A percentile compares a stretch with the other conserved stretches of the same genome.
Conservation (phyloP, 2,113 vertebrate genomes). For the Mormyrus iriodes region DNA sequence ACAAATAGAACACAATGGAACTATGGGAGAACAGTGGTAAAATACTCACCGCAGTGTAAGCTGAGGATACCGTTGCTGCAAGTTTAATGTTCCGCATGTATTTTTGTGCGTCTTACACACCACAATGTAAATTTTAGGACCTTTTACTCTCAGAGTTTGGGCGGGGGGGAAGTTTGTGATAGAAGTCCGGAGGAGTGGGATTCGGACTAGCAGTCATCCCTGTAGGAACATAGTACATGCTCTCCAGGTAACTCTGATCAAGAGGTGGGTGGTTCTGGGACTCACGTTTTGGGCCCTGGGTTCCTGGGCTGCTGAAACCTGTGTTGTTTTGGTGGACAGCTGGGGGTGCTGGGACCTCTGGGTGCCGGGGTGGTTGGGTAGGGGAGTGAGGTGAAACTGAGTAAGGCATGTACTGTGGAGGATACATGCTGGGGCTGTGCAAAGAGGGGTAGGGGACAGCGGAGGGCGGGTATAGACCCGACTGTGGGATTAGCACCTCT, state of each 20-base stretch:
- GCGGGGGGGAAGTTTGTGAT: constrained; percentile 60
- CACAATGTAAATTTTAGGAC: constrained; percentile 45
- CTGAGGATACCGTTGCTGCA: background rate
- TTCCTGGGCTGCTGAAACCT: constrained; percentile 47
- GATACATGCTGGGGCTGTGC: constrained; percentile 63
- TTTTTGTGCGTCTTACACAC: background rate
- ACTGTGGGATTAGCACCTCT: constrained; percentile 80
- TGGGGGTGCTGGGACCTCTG: constrained; percentile 52
- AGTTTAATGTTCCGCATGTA: background rate
- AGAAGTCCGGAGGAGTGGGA: constrained; percentile 60
- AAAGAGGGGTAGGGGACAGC: constrained; percentile 64
- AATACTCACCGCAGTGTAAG: background rate
- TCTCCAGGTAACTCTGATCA: constrained; percentile 76
- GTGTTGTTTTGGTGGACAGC: constrained; percentile 50
- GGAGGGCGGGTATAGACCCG: constrained; percentile 69
- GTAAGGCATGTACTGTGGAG: constrained; percentile 67
- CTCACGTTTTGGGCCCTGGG: constrained; percentile 59
- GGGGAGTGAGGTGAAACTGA: constrained; percentile 57
- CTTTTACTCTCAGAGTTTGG: constrained; percentile 66
- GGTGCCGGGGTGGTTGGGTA: constrained; percentile 51
- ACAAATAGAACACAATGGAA: background rate
- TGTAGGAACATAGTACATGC: constrained; percentile 81
- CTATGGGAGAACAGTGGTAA: background rate
- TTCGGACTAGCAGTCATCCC: constrained; percentile 76
- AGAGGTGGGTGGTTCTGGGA: constrained; percentile 57